Evolutionary conservation across 2,113 vertebrate species (phyloP).

Genomic region (Promerops cafer): DNA sequence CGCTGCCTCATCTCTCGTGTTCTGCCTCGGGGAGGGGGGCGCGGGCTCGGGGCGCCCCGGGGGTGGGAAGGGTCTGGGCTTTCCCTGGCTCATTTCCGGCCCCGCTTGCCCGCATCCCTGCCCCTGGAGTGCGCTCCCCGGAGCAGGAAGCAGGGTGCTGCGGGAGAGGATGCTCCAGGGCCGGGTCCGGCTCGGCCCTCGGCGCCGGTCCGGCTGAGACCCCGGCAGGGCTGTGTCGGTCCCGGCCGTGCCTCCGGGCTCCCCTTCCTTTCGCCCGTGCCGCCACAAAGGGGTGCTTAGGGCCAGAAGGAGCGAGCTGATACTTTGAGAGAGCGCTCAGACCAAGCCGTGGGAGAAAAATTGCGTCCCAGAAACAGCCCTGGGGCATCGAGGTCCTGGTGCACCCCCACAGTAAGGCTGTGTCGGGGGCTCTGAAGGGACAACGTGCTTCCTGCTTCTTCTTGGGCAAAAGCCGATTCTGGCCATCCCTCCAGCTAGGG

Average conservation of each 20-base stretch:
- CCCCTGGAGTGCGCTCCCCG: fast-evolving
- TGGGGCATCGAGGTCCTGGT: not conserved
- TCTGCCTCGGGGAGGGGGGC: not conserved
- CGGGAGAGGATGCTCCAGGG: not conserved
- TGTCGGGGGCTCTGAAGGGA: not conserved
- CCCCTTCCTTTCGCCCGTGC: not conserved
- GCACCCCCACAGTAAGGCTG: no score
- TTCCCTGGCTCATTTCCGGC: not conserved
- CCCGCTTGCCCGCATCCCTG: not conserved
- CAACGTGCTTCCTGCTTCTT: not conserved
- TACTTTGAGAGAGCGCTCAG: not conserved
- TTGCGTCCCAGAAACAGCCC: not conserved
- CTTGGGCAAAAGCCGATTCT: not conserved
- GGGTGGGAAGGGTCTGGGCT: not conserved
- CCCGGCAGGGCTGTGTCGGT: not conserved
- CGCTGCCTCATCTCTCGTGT: fast-evolving
- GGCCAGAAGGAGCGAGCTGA: not conserved
- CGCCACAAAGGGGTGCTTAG: not conserved
- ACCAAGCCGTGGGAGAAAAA: not conserved
- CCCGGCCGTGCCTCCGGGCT: not conserved
- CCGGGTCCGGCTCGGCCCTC: fast-evolving
- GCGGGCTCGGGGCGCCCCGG: not conserved
- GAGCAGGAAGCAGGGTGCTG: no score
- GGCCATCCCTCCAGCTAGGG: not conserved
- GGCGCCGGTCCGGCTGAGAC: not conserved